phyloP scores from a whole-genome alignment of 2,888 invertebrate genomes.

The Diploptera punctata region DNA sequence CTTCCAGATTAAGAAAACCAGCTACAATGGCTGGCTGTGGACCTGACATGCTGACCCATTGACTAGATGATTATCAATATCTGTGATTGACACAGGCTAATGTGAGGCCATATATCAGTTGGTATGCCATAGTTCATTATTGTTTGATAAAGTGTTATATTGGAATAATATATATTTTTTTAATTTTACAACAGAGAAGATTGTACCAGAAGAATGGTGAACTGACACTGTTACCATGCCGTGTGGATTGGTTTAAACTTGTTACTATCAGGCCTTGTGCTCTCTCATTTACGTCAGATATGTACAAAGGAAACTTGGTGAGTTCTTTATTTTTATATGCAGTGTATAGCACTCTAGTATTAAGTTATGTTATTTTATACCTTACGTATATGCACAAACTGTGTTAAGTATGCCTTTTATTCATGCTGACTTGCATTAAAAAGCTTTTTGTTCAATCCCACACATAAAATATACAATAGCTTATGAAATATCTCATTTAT shows the following conservation, averaged over 20 bases:
- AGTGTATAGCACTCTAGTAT: no score
- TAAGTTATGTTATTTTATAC: no score
- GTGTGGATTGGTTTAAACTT: neutral
- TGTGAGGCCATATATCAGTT: neutral
- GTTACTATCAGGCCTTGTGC: neutral
- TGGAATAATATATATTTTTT: neutral
- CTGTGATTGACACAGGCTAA: neutral
- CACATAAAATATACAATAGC: no score
- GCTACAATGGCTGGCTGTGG: no score
- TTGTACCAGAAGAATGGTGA: neutral
- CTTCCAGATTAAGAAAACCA: no score
- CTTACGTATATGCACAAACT: no score
- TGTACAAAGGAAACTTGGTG: constrained; percentile 5
- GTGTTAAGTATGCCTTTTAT: no score
- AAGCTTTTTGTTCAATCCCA: no score
- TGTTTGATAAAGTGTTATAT: neutral
- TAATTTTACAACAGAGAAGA: neutral
- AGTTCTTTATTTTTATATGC: no score
- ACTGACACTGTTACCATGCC: neutral
- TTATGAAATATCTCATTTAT: no score
- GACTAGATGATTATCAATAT: neutral
- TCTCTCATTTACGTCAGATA: neutral
- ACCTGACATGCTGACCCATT: no score
- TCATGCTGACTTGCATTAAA: no score
- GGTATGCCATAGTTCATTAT: neutral